Evolutionary conservation across 2,888 invertebrate species (phyloP).

Genomic region (Acanthosepion pharaonis): DNA sequence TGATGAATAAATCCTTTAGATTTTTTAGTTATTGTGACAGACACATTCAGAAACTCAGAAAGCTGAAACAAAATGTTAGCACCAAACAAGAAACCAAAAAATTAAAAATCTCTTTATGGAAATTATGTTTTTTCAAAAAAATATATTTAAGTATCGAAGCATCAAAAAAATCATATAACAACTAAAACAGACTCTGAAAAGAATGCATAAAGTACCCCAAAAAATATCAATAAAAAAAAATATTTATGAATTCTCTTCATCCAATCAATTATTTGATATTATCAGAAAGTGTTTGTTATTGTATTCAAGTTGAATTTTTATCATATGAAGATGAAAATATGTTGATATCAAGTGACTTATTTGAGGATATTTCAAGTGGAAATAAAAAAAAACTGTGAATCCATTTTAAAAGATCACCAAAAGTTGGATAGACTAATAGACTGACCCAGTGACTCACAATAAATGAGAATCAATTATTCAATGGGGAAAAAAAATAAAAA

Average conservation of each 20-base stretch:
- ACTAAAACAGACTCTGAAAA: neutral
- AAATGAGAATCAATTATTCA: neutral
- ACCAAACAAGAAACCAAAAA: neutral
- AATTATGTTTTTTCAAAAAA: too few relatives aligned
- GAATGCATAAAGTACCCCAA: neutral
- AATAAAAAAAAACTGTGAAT: neutral
- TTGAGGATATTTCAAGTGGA: neutral
- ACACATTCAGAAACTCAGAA: constrained; percentile 2
- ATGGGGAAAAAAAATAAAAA: neutral
- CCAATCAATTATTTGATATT: constrained; percentile 9
- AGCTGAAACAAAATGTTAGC: neutral
- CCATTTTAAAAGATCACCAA: neutral
- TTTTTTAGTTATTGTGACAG: neutral
- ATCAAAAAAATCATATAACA: too few relatives aligned
- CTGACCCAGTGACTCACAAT: neutral
- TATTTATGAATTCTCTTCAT: neutral
- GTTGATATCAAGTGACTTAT: neutral
- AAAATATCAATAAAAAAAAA: neutral
- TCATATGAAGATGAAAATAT: neutral
- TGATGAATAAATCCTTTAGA: neutral
- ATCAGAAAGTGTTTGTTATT: constrained; percentile 4
- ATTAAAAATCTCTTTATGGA: neutral
- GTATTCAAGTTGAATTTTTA: neutral
- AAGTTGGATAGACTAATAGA: neutral
- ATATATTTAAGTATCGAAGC: too few relatives aligned